Evolutionary conservation across 2,113 vertebrate genomes (phyloP), one percentile per base, ranked within the genome.

Genomic region (Emydura subglobosa): DNA sequence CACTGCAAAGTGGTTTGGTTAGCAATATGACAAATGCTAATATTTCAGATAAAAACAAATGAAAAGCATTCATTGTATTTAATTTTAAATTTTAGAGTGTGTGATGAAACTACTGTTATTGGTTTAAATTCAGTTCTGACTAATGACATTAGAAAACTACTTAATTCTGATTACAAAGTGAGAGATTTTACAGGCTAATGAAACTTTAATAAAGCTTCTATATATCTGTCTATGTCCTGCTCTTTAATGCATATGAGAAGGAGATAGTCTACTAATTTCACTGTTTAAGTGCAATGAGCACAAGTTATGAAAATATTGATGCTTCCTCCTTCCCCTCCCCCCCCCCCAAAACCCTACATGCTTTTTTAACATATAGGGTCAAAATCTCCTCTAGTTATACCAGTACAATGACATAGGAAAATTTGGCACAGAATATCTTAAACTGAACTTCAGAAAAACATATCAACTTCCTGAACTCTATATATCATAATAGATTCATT

Each of bases 201-300:
- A 86, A 85, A 97, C 97, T 98, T 98, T 98, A 98, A 97, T 98
- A 97, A 97, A 87, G 91, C 24, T 95, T 88, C 74, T 92, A 34
- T 91, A 53, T 85, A 91, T 94, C 54, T 39, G 86, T 96, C 68
- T 94, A 82, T 88, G 54, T 42, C 54, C 82, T 95, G 83, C 74
- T 94, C 76, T 79, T 94, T 95, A 95, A 92, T 0, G n/a, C 87
- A 86, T 94, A 90, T 89, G 91, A 91, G 82, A 93, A 90, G 72
- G 82, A 97, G 89, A 97, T 88, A 89, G 95, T 84, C 50, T 61
- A 94, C 98, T 97, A 96, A 82, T 94, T 97, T 97, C 87, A 51
- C n/a, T 94, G 7, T 96, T 98, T 97, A 91, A 96, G 59, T 82
- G 61, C 42, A 89, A 85, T 95, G 16, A 94, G 85, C 91, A 87